Evolutionary conservation across 2,797 vertebrate species (phyloP).

Genomic region (Zalophus californianus): DNA sequence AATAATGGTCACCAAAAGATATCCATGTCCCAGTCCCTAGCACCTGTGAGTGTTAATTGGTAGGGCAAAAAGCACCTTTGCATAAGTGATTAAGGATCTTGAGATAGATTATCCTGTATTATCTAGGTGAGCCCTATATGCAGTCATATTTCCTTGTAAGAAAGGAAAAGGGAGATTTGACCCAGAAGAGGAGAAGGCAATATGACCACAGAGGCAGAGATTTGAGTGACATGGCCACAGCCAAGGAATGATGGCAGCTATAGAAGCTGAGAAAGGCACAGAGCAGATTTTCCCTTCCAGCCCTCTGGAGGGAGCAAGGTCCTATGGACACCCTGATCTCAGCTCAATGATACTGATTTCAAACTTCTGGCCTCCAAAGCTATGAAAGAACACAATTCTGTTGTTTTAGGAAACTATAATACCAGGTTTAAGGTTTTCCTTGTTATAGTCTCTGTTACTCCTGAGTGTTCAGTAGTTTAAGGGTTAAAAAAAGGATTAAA

Average conservation of each 20-base stretch:
- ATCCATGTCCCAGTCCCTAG: not conserved
- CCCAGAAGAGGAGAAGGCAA: not conserved
- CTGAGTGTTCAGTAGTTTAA: not conserved
- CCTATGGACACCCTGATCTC: not conserved
- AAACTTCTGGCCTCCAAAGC: not conserved
- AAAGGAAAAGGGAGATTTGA: not conserved
- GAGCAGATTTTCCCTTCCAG: not conserved
- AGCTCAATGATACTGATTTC: not conserved
- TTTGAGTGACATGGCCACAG: not conserved
- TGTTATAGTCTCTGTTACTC: not conserved
- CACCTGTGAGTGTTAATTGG: not conserved
- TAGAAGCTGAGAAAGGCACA: not conserved
- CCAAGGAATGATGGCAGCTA: not conserved
- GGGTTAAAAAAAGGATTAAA: not conserved
- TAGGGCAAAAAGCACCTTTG: not conserved
- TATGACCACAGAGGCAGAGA: not conserved
- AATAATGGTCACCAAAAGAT: not conserved
- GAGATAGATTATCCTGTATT: not conserved
- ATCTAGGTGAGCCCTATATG: not conserved
- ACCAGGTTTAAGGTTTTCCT: not conserved
- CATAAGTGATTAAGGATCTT: not conserved
- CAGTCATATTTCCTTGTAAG: not conserved
- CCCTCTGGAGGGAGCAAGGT: not conserved
- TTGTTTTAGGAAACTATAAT: not conserved
- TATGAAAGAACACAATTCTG: not conserved